These are phyloP conservation scores for Abrostola tripartita DNA, from an alignment of 2,888 invertebrate species.

Conservation along the genomic window DNA sequence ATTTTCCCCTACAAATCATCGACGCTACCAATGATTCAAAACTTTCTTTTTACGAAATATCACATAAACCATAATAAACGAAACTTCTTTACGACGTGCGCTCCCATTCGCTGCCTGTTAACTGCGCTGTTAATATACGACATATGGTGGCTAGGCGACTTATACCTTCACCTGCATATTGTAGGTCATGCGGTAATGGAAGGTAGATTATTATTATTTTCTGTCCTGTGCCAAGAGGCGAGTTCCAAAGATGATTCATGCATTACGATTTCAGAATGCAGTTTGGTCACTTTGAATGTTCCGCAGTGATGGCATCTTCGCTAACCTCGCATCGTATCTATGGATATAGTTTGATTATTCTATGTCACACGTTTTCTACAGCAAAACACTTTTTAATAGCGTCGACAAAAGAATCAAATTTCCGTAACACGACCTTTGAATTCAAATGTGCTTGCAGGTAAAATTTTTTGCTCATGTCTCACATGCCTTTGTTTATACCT, in stretches of 20 bases:
- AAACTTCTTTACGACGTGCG: conserved; percentile 37
- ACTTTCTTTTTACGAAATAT: conserved; percentile 52
- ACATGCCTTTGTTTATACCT: conserved; percentile 70
- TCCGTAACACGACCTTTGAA: conserved; percentile 50
- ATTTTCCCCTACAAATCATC: conserved; percentile 45
- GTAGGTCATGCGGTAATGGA: conserved; percentile 70
- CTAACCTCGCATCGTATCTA: conserved; percentile 62
- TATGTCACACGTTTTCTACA: conserved; percentile 47
- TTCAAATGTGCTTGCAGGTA: conserved; percentile 68
- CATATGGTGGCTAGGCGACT: conserved; percentile 61
- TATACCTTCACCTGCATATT: conserved; percentile 68
- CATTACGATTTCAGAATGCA: conserved; percentile 78
- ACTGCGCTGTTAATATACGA: conserved; percentile 64
- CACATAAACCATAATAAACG: conserved; percentile 35
- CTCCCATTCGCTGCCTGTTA: conserved; percentile 52
- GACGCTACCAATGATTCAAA: conserved; percentile 37
- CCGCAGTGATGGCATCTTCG: conserved; percentile 67
- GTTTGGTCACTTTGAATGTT: conserved; percentile 75
- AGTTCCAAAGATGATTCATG: conserved; percentile 79
- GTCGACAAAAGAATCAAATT: conserved; percentile 57
- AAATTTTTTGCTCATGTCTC: conserved; percentile 71
- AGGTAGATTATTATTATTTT: conserved; percentile 70
- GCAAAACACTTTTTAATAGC: conserved; percentile 60
- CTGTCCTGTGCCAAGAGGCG: conserved; percentile 76
- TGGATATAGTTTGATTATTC: conserved; percentile 52